Percentiles rank a stretch among this genome's conserved stretches.
These are phyloP conservation scores for Sceloporus tristichus DNA, from an alignment of 2,113 vertebrate species.

Conservation along the genomic window DNA sequence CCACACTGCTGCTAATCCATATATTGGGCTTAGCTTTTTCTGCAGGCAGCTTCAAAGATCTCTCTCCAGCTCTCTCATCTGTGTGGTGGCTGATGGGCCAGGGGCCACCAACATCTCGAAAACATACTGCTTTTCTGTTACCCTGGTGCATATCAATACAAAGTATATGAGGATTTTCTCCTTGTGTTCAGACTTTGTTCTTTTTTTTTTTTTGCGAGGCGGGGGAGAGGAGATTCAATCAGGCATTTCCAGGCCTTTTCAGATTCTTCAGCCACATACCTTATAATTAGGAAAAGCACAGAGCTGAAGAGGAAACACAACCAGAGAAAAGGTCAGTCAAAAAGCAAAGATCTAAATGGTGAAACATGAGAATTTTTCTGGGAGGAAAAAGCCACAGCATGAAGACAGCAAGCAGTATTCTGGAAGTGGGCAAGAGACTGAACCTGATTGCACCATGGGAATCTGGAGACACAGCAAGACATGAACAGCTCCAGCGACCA, in stretches of 20 bases:
- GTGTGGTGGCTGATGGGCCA: neutral
- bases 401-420: constrained; percentile 3
- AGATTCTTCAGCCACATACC: constrained; percentile 65
- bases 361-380: constrained; percentile 67
- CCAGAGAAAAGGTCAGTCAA: constrained; percentile 69
- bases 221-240: constrained; percentile 32
- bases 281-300: constrained; percentile 70
- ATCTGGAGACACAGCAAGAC: too few relatives aligned
- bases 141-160: neutral
- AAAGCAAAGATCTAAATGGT: constrained; percentile 71
- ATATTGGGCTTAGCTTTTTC: accelerated
- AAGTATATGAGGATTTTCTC: accelerated
- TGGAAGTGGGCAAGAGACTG: too few relatives aligned
- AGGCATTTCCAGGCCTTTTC: constrained; percentile 70
- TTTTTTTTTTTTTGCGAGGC: accelerated
- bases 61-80: neutral
- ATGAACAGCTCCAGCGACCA: too few relatives aligned
- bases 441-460: too few relatives aligned
- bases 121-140: neutral
- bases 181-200: neutral
- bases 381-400: constrained; percentile 44
- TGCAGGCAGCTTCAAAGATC: neutral
- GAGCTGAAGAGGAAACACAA: constrained; percentile 64
- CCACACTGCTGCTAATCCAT: neutral
- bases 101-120: neutral